phyloP scores from a whole-genome alignment of 2,888 invertebrate species.

The Acleris literana region DNA sequence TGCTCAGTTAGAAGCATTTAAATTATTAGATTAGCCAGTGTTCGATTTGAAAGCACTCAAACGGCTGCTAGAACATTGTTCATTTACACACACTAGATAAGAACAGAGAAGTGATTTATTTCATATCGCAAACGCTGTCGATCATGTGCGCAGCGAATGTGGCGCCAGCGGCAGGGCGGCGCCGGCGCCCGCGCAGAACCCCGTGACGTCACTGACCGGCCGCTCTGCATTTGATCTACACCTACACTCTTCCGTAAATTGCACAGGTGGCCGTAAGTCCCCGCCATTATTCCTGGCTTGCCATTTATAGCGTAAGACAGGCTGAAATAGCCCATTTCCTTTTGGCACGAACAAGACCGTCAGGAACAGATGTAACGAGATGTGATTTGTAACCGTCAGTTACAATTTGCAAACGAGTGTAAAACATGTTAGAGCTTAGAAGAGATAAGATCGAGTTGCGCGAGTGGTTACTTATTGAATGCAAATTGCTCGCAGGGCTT shows the following conservation, averaged over 20 bases:
- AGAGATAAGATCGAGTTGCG: constrained; percentile 69
- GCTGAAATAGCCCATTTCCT: constrained; percentile 52
- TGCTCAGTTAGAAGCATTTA: no score
- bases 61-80: constrained; percentile 47
- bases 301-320: constrained; percentile 46
- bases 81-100: constrained; percentile 47
- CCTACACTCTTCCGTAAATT: constrained; percentile 40
- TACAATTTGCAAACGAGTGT: constrained; percentile 77
- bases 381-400: constrained; percentile 70
- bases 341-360: constrained; percentile 41
- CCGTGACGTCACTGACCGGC: constrained; percentile 60
- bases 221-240: not conserved
- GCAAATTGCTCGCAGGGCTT: constrained; percentile 63
- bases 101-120: constrained; percentile 70
- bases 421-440: constrained; percentile 65
- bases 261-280: constrained; percentile 39
- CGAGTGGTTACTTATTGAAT: constrained; percentile 67
- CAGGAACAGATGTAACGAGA: constrained; percentile 50
- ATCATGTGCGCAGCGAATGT: constrained; percentile 78
- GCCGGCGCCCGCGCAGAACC: constrained; percentile 62
- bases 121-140: constrained; percentile 59
- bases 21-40: not conserved
- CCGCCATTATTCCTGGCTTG: constrained; percentile 39
- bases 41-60: constrained; percentile 42
- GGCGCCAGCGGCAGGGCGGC: constrained; percentile 65